These are phyloP conservation scores for Paramormyrops kingsleyae DNA, from an alignment of 2,113 vertebrate species.

Conservation along the genomic window DNA sequence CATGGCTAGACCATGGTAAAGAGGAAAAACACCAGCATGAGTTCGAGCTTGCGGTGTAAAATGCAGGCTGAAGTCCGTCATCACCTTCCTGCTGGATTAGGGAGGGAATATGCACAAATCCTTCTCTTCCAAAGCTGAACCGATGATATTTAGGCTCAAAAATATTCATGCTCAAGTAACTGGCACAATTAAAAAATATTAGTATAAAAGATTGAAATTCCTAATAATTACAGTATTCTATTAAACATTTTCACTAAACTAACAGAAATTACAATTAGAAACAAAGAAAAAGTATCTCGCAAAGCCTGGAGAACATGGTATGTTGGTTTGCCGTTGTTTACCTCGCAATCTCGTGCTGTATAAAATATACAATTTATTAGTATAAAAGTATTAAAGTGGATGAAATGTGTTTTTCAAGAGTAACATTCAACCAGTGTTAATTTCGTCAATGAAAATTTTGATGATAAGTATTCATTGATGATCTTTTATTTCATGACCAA, in stretches of 20 bases:
- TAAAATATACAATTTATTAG: not conserved
- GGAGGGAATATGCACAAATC: not conserved
- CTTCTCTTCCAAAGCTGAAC: not conserved
- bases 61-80: not conserved
- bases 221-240: not conserved
- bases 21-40: not conserved
- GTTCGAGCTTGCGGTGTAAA: not conserved
- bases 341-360: not conserved
- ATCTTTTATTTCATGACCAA: no score
- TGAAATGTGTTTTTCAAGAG: not conserved
- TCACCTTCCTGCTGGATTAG: not conserved
- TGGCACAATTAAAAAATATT: not conserved
- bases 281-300: not conserved
- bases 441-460: no score
- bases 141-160: not conserved
- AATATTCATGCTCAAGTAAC: not conserved
- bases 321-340: not conserved
- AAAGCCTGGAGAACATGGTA: not conserved
- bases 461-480: no score
- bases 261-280: not conserved
- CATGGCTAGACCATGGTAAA: not conserved
- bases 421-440: not conserved
- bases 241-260: not conserved
- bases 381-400: not conserved
- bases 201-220: not conserved